Evolutionary conservation across 1,140 invertebrate genomes (phyloP), one percentile per base, ranked within the genome.

Genomic region (Philopotamus ludificatus): DNA sequence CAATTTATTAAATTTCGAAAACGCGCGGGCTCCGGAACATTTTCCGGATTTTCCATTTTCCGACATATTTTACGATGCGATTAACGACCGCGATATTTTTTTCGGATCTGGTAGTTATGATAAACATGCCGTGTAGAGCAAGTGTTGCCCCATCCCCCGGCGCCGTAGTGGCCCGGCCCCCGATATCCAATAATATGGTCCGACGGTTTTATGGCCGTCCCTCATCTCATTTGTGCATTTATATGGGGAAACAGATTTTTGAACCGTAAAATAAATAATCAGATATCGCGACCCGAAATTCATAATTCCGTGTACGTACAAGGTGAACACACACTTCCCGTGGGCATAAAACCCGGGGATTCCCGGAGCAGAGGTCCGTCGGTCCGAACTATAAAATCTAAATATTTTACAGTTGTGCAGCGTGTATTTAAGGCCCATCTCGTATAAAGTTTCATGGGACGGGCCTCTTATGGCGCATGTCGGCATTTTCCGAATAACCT

Each of bases 181-280:
- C 51, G 59, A 63, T 62, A 65, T 70, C 64, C 67, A 70, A 70
- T 70, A 70, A 70, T 70, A 66, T 66, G 67, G 59, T 70, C 67
- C 34, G 67, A 57, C 60, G 67, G 54, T 57, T 70, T 70, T 70
- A 70, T 53, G 64, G 55, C 39, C 60, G 59, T 63, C 64, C 67
- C 67, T 70, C 67, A 70, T 66, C 63, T 70, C 67, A 57, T 70
- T 70, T 70, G 59, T 65, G 62, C 64, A 70, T 70, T 65, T 66
- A 66, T 70, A 66, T 61, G 59, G 47, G 45, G 63, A 66, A 70
- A 66, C 67, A 70, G 63, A 70, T 70, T 70, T 70, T 66, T 66
- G 67, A 70, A 70, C 67, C 67, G 67, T 70, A 70, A 70, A 66
- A 70, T 70, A 70, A 70, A 70, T 70, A 70, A 70, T 70, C 67